Base-by-base conservation (phyloP, 2,797 vertebrate species). In the Halcyon badia region DNA sequence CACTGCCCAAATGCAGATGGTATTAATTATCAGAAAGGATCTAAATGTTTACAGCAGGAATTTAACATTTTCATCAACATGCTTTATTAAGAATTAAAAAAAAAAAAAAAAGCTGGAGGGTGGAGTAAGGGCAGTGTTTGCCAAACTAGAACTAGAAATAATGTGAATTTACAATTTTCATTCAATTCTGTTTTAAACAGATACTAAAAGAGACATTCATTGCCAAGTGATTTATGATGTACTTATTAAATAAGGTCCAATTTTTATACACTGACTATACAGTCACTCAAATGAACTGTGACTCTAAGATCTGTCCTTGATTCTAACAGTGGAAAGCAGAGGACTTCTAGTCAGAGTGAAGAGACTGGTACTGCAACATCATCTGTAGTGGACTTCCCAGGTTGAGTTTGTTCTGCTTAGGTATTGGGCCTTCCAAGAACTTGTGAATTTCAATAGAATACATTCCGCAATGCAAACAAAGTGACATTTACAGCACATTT, bases 1-100 rank as follows among this genome's bases (percentile, higher is more conserved):
- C 49, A 82, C 46, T 17, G 69, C 56, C 14, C 33, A 70, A 88
- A 46, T 37, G 80, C 35, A 81, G 51, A 64, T 56, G 46, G 14
- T 28, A 46, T 46, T 84, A 72, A 70, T 79, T 61, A 60, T 41
- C 31, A 79, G 26, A 80, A 88, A 85, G 65, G 11, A 79, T 18
- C 37, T 35, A 81, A 76, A 69, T 58, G 62, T 81, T 94, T 95
- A 61, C 37, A 81, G 61, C 7, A 57, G 41, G 28, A 28, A 46
- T 72, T 87, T 82, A 82, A 35, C 37, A 57, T 81, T 83, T 81
- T 81, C 46, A 52, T 83, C 52, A 89, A 49, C 49, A 54, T 20
- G 19, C 33, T 83, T 88, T 54, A 52, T 30, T 49, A 62, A 87
- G 30, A 76, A 89, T 41, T 83, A 79, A 26, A 26, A 87, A 54